phyloP scores from a whole-genome alignment of 2,888 invertebrate species.

The Gibbula magus region DNA sequence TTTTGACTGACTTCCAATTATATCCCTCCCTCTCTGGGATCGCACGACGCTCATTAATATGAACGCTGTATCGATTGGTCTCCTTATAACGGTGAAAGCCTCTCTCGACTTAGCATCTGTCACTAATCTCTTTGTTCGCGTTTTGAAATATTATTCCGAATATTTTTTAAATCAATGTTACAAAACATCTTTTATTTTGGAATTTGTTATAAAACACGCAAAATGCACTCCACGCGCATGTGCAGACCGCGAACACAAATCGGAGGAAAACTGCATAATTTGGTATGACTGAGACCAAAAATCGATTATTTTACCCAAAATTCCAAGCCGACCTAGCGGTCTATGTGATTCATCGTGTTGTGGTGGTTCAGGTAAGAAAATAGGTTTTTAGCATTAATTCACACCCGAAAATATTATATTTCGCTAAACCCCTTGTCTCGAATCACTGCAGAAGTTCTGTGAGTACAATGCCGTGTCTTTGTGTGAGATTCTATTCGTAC shows the following conservation, averaged over 20 bases:
- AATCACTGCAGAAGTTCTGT: too few species aligned
- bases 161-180: not conserved
- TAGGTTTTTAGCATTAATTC: too few species aligned
- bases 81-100: not conserved
- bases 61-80: not conserved
- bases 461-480: too few species aligned
- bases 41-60: conserved; percentile 22
- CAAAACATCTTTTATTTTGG: not conserved
- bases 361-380: not conserved
- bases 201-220: too few species aligned
- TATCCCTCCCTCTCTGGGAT: not conserved
- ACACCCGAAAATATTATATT: too few species aligned
- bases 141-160: not conserved
- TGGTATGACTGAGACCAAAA: not conserved
- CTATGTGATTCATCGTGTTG: not conserved
- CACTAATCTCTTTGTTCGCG: not conserved
- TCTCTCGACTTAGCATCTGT: not conserved
- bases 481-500: too few species aligned
- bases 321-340: not conserved
- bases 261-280: not conserved
- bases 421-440: too few species aligned
- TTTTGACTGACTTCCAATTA: conserved; percentile 10
- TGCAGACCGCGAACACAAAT: not conserved
- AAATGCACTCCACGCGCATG: not conserved
- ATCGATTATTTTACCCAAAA: conserved; percentile 8